Conservation (phyloP, 2,113 vertebrate species). For the Lophochroa leadbeateri region DNA sequence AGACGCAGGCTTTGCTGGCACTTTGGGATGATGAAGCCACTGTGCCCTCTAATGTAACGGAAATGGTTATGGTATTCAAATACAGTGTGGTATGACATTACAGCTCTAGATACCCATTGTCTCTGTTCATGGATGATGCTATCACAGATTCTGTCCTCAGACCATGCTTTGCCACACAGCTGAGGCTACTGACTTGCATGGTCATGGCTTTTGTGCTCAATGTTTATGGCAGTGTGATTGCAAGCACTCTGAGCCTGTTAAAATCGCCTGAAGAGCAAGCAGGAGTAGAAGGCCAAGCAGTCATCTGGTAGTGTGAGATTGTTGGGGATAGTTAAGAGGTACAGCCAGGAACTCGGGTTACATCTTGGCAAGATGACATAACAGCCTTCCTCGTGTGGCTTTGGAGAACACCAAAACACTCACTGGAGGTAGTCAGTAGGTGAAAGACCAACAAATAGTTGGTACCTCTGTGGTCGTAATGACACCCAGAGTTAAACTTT, state of each 20-base stretch:
- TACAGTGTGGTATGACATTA: fast-evolving
- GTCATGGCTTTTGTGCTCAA: neutral
- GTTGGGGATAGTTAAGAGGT: neutral
- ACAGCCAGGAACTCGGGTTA: slow-evolving; percentile 19
- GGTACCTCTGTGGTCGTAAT: neutral
- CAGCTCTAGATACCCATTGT: neutral
- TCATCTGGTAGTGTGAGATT: neutral
- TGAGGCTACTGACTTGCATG: neutral
- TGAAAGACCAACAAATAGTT: neutral
- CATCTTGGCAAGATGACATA: neutral
- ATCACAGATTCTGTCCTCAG: fast-evolving
- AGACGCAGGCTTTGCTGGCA: fast-evolving
- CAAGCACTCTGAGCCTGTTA: neutral
- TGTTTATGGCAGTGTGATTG: neutral
- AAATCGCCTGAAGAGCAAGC: neutral
- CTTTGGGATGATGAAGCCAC: neutral
- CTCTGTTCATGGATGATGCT: neutral
- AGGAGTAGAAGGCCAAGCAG: neutral
- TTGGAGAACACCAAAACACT: neutral
- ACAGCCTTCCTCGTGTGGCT: neutral
- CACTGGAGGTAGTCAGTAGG: neutral
- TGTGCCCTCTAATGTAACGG: neutral
- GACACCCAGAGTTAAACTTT: neutral
- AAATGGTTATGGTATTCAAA: neutral
- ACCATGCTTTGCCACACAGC: neutral